Percentiles rank a stretch among this genome's conserved stretches.
phyloP scores from a whole-genome alignment of 2,113 vertebrate species.

The Amblyornis subalaris region DNA sequence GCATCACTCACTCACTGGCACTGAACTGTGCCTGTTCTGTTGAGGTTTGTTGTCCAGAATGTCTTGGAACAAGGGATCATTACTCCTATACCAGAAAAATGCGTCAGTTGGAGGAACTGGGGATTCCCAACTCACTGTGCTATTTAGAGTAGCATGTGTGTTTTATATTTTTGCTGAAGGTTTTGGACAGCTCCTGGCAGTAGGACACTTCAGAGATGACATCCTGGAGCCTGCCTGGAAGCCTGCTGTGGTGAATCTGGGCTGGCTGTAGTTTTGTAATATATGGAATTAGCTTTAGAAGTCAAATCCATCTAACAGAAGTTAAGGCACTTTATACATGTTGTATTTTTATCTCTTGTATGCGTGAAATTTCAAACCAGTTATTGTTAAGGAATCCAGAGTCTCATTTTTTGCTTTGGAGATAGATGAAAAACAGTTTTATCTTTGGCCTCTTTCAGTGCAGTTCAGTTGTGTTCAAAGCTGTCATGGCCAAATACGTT shows the following conservation, averaged over 20 bases:
- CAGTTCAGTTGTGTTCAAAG: background rate
- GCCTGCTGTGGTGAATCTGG: background rate
- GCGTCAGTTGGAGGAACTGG: background rate
- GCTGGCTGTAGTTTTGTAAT: background rate
- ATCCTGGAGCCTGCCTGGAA: background rate
- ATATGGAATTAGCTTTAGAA: background rate
- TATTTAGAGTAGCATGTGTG: background rate
- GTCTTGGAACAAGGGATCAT: background rate
- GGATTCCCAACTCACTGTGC: background rate
- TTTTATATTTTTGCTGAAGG: background rate
- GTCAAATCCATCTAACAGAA: background rate
- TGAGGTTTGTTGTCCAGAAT: background rate
- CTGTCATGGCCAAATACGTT: background rate
- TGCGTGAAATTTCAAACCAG: background rate
- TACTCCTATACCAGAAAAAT: background rate
- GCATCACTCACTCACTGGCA: background rate
- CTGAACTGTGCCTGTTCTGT: background rate
- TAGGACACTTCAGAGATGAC: background rate
- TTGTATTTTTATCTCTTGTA: background rate
- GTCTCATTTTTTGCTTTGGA: background rate
- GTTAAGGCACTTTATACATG: background rate
- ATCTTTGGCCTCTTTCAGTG: background rate
- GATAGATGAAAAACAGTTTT: background rate
- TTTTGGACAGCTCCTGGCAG: background rate
- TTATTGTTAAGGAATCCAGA: background rate